Conservation (phyloP, 1,140 invertebrate species). For the Sesamia nonagrioides region DNA sequence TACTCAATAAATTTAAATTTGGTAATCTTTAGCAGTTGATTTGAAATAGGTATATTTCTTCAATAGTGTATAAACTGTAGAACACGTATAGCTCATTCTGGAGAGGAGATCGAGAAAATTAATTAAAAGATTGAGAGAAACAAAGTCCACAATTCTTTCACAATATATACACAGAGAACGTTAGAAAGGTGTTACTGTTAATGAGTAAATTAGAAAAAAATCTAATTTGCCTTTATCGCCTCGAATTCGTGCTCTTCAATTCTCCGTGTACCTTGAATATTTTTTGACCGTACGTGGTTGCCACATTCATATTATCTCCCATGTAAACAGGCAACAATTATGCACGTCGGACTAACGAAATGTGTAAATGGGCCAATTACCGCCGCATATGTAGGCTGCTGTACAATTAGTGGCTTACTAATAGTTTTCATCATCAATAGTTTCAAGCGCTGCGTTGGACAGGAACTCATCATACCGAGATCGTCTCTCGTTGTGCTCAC, state of each 20-base stretch:
- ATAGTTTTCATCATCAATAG: conserved; percentile 86
- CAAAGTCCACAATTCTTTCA: not conserved
- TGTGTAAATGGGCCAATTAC: conserved; percentile 87
- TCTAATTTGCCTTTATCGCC: conserved; percentile 58
- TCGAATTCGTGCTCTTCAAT: conserved; percentile 1
- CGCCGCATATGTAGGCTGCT: conserved; percentile 81
- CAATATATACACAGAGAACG: not conserved
- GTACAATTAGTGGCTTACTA: conserved; percentile 85
- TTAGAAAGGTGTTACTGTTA: conserved; percentile 14
- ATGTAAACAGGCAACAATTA: conserved; percentile 84
- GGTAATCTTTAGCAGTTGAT: not conserved
- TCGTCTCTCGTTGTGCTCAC: conserved; percentile 74
- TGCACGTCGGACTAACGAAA: conserved; percentile 82
- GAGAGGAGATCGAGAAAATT: not conserved
- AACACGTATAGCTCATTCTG: not conserved
- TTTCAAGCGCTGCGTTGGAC: conserved; percentile 67
- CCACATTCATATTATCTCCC: conserved; percentile 73
- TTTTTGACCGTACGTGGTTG: conserved; percentile 64
- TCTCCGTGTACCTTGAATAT: conserved; percentile 4
- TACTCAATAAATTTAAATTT: not conserved
- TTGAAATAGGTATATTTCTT: not conserved
- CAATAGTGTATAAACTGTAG: too few species aligned
- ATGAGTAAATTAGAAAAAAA: conserved; percentile 21
- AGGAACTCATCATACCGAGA: conserved; percentile 72
- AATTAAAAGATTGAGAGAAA: not conserved